Base-by-base conservation (phyloP, 2,888 invertebrate species). In the Adineta ricciae region DNA sequence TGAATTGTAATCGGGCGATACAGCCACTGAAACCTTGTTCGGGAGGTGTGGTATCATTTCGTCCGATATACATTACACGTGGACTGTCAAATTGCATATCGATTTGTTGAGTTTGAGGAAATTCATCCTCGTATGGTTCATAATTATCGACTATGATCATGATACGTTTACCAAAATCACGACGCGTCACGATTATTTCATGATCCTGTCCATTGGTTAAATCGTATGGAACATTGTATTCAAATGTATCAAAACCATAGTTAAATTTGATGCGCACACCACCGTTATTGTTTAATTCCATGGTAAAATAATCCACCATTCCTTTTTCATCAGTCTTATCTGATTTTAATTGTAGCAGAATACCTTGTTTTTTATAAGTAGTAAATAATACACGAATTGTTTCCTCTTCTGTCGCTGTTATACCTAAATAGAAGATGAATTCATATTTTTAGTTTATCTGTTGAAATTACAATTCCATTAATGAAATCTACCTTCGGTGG, bases 71-170 rank as follows among this genome's bases (percentile, higher is more conserved):
- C 93, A 98, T 94, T 91, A 95, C 96, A 91, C 96, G 95, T 86
- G 97, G 95, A 90, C 96, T 96, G 91, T 97, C 96, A 91, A 97
- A 96, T 91, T 97, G 96, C 0, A 96, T 97, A 92, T 97, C 97
- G 0, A 96, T 96, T 0, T 95, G 95, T 0, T 93, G 93, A 90
- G 96, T 96, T 41, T 96, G 87, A 90, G 94, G 93, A 90, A 95
- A 96, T 87, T 93, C 88, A 24, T 84, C 90, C 90, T 93, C 94
- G 86, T 93, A 93, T 0, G 95, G 94, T 89, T 95, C 95, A 90
- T 96, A 95, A 91, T 95, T 94, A 90, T 95, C 95, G 86, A 95
- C 94, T 93, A 94, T 90, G 78, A 87, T 87, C 50, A 83, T 86
- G 86, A 87, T 86, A 83, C 82, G 83, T 38, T 85, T 52, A 83